Percentiles rank a stretch among this genome's conserved stretches.
Evolutionary conservation across 2,888 invertebrate species (phyloP).

Genomic region (Apantesis nais): DNA sequence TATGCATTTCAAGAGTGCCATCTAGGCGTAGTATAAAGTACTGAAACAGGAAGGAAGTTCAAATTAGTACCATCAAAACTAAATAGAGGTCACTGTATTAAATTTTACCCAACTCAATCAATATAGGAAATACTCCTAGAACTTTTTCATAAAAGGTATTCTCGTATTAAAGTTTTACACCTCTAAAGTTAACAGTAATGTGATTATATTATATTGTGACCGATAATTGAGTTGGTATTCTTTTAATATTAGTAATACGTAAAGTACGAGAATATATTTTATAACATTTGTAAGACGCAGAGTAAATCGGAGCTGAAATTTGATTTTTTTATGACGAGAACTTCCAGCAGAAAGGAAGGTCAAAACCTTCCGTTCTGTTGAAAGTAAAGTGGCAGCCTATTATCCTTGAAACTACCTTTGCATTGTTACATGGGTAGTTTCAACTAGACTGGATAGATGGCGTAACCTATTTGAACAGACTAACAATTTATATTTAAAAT

Average conservation of each 20-base stretch:
- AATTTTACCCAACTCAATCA: background rate
- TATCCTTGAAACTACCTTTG: background rate
- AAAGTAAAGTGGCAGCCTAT: background rate
- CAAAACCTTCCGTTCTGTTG: background rate
- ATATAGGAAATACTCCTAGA: background rate
- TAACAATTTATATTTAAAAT: background rate
- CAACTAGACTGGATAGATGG: background rate
- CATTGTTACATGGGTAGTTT: background rate
- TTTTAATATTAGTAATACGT: no score
- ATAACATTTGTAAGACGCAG: background rate
- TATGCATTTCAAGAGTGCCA: background rate
- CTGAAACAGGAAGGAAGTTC: background rate
- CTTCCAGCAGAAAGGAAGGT: no score
- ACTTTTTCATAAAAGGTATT: background rate
- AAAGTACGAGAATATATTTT: background rate
- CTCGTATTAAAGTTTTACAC: no score
- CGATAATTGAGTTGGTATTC: no score
- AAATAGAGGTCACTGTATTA: slow-evolving; percentile 4
- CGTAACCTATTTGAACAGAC: background rate
- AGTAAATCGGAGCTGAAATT: no score
- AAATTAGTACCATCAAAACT: background rate
- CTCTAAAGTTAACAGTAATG: background rate
- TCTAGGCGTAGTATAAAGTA: background rate
- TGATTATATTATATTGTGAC: background rate
- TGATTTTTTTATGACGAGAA: background rate